These are phyloP conservation scores for Tenthredo mesomela DNA, from an alignment of 2,888 invertebrate genomes.

Conservation along the genomic window DNA sequence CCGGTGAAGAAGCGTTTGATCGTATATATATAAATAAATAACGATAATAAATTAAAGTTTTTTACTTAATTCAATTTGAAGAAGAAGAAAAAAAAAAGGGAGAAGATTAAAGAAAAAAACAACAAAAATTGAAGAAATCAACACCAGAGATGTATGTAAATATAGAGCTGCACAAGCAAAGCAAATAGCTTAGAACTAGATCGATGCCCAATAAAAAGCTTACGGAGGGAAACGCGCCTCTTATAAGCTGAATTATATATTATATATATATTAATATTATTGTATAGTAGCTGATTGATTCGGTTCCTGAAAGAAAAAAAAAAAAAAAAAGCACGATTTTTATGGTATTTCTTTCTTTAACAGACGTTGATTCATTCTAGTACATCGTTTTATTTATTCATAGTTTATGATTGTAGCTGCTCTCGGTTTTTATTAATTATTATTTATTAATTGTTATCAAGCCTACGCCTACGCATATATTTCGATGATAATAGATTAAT, in stretches of 20 bases:
- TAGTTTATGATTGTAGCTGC: not conserved
- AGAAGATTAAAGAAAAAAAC: not conserved
- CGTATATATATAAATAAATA: not conserved
- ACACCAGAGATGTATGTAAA: constrained; percentile 66
- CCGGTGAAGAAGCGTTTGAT: constrained; percentile 71
- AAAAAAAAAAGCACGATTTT: not conserved
- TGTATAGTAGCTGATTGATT: constrained; percentile 42
- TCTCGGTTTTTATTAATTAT: not conserved
- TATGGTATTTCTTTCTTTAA: not conserved
- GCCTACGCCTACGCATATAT: not conserved
- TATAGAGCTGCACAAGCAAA: constrained; percentile 70
- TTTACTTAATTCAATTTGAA: constrained; percentile 46
- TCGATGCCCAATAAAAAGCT: not conserved
- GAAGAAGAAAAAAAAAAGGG: too few relatives aligned
- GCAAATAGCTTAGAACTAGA: constrained; percentile 29
- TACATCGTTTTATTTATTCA: not conserved
- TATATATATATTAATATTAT: constrained; percentile 12
- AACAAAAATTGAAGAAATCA: constrained; percentile 51
- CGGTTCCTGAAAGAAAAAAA: constrained; percentile 20
- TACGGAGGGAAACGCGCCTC: not conserved
- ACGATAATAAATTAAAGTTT: constrained; percentile 33
- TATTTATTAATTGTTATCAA: not conserved
- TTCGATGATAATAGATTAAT: not conserved
- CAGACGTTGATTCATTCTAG: not conserved
- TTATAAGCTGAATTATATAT: constrained; percentile 13